Base-by-base conservation (phyloP, 2,797 vertebrate species). In the Heterohyrax brucei region DNA sequence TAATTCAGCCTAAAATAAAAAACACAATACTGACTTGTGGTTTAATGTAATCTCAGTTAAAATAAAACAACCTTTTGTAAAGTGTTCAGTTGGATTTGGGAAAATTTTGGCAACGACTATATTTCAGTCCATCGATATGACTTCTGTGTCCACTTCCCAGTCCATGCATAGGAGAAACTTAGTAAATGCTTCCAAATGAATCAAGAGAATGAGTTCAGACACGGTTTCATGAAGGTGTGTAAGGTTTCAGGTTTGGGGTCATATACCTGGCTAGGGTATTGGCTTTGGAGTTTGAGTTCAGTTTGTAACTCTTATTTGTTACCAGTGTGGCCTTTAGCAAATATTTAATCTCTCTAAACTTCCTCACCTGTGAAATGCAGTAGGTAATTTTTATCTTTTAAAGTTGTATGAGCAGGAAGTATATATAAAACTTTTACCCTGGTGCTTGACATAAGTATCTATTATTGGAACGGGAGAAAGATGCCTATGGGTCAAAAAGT, bases 251-350 rank as follows among this genome's bases (percentile, higher is more conserved):
- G 84, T 2, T 13, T 6, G 48, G 44, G 73, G 21, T 30, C 30
- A 10, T 70, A 50, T 19, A 46, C 8, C 6, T 0, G 1, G 2
- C 59, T 78, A 90, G 6, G 10, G 7, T 7, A 39, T 5, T 50
- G 73, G 22, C 16, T 95, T 92, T 48, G 18, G 39, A 76, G 61
- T 88, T 33, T 50, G 44, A 46, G 79, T 95, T 95, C 28, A 88
- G 18, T 66, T 95, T 30, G 19, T 91, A 61, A 46, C 22, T 89
- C 66, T 85, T 44, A n/a, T 44, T 81, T 44, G 18, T 62, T 22
- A 91, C 24, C 44, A 77, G 9, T 73, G 80, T 81, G 64, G 93
- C 1, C 8, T 95, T 46, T 73, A 50, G 75, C 4, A 91, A 68
- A 56, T 89, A 79, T 53, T 78, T 82, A 68, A 44, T 18, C 48